These are phyloP conservation scores for Eulithis prunata DNA, from an alignment of 2,888 invertebrate species.

Conservation along the genomic window DNA sequence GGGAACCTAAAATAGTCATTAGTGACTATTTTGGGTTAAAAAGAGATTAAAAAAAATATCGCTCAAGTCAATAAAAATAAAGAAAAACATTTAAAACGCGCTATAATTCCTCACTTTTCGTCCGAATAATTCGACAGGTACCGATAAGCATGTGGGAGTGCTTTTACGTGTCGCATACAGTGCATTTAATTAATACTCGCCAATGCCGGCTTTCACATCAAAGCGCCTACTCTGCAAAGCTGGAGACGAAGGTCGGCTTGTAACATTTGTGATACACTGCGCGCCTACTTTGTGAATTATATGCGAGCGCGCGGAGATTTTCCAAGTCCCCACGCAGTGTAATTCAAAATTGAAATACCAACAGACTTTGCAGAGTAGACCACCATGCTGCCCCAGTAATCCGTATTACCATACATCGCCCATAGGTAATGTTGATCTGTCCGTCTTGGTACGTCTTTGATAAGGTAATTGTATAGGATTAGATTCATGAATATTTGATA, in stretches of 20 bases:
- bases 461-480: constrained; percentile 16
- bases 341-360: no score
- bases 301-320: no score
- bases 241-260: no score
- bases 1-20: no score
- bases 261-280: no score
- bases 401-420: constrained; percentile 35
- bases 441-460: constrained; percentile 28
- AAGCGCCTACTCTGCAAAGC: no score
- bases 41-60: no score
- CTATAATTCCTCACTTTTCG: constrained; percentile 22
- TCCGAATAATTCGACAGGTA: constrained; percentile 40
- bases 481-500: background rate
- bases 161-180: constrained; percentile 43
- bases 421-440: constrained; percentile 22
- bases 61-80: constrained; percentile 3
- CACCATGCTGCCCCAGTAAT: constrained; percentile 35
- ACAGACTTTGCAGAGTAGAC: no score
- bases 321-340: no score
- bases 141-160: constrained; percentile 42
- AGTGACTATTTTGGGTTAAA: no score
- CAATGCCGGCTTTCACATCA: constrained; percentile 37
- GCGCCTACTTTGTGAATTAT: no score
- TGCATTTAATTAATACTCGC: constrained; percentile 47
- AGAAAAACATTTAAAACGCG: constrained; percentile 14